These are phyloP conservation scores for Scaptomyza graminum DNA, from an alignment of 1,140 invertebrate genomes.

Conservation along the genomic window DNA sequence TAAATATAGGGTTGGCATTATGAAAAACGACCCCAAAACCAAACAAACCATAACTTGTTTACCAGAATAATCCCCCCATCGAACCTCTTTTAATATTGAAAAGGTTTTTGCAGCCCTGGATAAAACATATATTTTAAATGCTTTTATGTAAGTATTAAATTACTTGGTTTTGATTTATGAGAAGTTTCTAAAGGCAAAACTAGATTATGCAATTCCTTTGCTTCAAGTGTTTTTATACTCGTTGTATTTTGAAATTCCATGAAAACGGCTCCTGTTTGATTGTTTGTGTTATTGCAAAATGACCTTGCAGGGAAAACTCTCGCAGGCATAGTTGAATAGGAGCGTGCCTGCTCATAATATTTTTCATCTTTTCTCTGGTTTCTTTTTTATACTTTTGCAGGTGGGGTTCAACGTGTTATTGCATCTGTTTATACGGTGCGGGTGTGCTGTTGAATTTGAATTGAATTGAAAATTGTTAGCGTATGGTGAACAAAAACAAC, in stretches of 20 bases:
- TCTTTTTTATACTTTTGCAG: not conserved
- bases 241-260: not conserved
- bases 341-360: slow-evolving; percentile 25
- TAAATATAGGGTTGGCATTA: too few species aligned
- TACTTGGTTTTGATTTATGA: too few species aligned
- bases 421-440: slow-evolving; percentile 4
- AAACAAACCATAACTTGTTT: too few species aligned
- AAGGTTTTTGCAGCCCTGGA: too few species aligned
- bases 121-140: too few species aligned
- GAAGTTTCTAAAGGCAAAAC: not conserved
- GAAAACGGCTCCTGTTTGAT: not conserved
- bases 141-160: too few species aligned
- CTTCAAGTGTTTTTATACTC: not conserved
- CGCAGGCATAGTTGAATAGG: slow-evolving; percentile 1
- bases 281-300: not conserved
- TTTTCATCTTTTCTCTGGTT: not conserved
- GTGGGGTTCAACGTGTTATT: slow-evolving; percentile 17
- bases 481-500: not conserved
- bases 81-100: too few species aligned
- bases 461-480: slow-evolving; percentile 12
- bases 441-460: not conserved
- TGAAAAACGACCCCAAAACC: too few species aligned
- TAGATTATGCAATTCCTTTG: not conserved
- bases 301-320: slow-evolving; percentile 9
- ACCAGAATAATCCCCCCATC: too few species aligned